phyloP scores from a whole-genome alignment of 2,888 invertebrate species.

The Hydropsyche betteni region DNA sequence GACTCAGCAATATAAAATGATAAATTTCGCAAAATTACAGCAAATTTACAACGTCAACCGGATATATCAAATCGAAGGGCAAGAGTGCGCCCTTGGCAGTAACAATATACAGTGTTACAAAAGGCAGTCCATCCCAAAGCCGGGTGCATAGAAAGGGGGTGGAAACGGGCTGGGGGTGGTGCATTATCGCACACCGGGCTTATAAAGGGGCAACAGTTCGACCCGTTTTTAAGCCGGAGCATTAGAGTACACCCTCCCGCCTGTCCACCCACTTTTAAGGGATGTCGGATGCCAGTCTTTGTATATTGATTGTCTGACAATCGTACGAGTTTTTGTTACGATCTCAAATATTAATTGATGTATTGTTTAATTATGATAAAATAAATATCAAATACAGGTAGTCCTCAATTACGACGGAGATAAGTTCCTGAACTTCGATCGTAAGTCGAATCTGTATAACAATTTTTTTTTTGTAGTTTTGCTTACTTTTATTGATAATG shows the following conservation, averaged over 20 bases:
- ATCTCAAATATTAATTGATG: too few relatives aligned
- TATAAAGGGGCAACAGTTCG: slow-evolving; percentile 17
- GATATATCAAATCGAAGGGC: neutral
- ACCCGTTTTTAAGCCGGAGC: slow-evolving; percentile 19
- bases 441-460: too few relatives aligned
- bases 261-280: slow-evolving; percentile 14
- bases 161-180: slow-evolving; percentile 11
- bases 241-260: neutral
- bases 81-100: slow-evolving; percentile 38
- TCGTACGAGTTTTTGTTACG: too few relatives aligned
- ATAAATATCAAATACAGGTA: too few relatives aligned
- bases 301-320: neutral
- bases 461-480: too few relatives aligned
- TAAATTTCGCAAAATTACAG: too few relatives aligned
- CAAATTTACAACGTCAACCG: too few relatives aligned
- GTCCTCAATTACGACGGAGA: too few relatives aligned
- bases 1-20: too few relatives aligned
- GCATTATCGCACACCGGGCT: slow-evolving; percentile 24
- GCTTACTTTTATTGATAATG: too few relatives aligned
- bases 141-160: slow-evolving; percentile 30
- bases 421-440: too few relatives aligned
- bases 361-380: neutral
- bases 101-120: slow-evolving; percentile 46
- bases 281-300: neutral
- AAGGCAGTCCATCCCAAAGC: slow-evolving; percentile 43